A percentile compares a stretch with the other conserved stretches of the same genome.
These are phyloP conservation scores for Entomyzon cyanotis DNA, from an alignment of 2,113 vertebrate species.

Conservation along the genomic window DNA sequence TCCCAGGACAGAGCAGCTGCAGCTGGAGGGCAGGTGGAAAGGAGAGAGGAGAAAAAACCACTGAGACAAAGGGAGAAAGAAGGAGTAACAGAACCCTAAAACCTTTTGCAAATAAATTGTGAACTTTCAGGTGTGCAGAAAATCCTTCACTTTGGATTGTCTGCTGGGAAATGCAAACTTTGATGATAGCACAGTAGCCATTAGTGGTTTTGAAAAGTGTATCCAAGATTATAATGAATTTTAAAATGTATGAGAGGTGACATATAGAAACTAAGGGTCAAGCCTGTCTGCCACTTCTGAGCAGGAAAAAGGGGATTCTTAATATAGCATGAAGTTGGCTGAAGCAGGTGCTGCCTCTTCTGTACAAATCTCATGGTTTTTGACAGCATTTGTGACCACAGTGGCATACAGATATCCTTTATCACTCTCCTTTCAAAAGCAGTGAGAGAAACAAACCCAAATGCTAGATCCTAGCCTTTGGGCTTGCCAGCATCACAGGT, in stretches of 20 bases:
- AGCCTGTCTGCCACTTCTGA: neutral
- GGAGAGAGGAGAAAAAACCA: neutral
- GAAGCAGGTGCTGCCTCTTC: neutral
- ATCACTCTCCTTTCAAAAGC: conserved; percentile 2
- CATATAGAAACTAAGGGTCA: neutral
- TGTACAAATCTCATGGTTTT: neutral
- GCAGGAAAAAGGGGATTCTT: neutral
- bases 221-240: neutral
- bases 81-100: neutral
- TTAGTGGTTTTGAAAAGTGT: neutral
- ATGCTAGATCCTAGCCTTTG: neutral
- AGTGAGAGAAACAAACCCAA: neutral
- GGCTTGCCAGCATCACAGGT: neutral
- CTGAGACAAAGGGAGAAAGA: neutral
- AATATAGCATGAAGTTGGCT: neutral
- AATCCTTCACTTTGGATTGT: neutral
- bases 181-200: neutral
- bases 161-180: neutral
- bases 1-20: neutral
- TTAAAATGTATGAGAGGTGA: neutral
- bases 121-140: neutral
- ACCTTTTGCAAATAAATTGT: neutral
- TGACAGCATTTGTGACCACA: neutral
- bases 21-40: neutral
- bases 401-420: neutral